A percentile compares a stretch with the other conserved stretches of the same genome.
Evolutionary conservation across 2,888 invertebrate species (phyloP).

Genomic region (Drosophila neutralis): DNA sequence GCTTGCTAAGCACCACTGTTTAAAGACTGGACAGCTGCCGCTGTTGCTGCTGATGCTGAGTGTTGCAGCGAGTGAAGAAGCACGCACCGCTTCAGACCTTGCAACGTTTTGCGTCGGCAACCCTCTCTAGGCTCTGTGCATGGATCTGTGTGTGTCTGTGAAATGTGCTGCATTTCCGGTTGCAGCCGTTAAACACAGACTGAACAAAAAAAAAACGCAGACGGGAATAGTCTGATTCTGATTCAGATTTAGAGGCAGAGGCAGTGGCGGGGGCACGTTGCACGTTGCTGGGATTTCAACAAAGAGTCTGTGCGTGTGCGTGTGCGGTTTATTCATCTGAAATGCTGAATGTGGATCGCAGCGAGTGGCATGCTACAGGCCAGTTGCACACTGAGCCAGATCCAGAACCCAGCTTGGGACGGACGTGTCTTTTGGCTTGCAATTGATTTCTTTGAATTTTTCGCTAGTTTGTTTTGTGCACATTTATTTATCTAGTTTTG

Average conservation of each 20-base stretch:
- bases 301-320: conserved; percentile 69
- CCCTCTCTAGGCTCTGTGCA: conserved; percentile 16
- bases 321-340: conserved; percentile 66
- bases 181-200: conserved; percentile 41
- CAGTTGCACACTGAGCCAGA: background rate
- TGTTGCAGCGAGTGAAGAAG: conserved; percentile 42
- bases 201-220: conserved; percentile 7
- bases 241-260: background rate
- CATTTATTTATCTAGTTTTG: conserved; percentile 72
- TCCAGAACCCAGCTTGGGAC: conserved; percentile 18
- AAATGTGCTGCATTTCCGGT: conserved; percentile 80
- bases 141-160: conserved; percentile 33
- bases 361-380: conserved; percentile 1
- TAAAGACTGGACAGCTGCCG: conserved; percentile 22
- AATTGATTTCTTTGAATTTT: conserved; percentile 80
- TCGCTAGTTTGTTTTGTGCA: conserved; percentile 69
- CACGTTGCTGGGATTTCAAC: conserved; percentile 7
- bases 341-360: conserved; percentile 32
- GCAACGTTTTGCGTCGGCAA: conserved; percentile 3
- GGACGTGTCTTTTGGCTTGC: conserved; percentile 73
- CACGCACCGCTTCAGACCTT: conserved; percentile 39
- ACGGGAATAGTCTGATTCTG: conserved; percentile 3
- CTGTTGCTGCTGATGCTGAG: conserved; percentile 18
- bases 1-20: conserved; percentile 10
- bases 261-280: conserved; percentile 12